phyloP scores from a whole-genome alignment of 2,113 vertebrate species.

The Circaetus cinerascens region DNA sequence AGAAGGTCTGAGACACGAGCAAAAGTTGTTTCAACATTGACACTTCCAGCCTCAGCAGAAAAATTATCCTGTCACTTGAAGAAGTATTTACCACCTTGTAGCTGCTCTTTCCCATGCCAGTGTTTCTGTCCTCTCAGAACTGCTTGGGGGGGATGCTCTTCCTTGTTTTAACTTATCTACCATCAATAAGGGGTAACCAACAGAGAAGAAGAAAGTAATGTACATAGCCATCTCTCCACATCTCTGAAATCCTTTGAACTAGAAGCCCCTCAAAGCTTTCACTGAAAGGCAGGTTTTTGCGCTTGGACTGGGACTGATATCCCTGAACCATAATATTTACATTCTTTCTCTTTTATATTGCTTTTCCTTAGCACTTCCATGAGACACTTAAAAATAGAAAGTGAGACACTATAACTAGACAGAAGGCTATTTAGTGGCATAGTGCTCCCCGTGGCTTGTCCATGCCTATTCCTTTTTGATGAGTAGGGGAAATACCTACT shows the following conservation, averaged over 20 bases:
- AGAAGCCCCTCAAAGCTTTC: slow-evolving; percentile 5
- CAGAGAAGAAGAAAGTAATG: not conserved
- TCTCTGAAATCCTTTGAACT: slow-evolving; percentile 32
- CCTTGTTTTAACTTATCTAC: not conserved
- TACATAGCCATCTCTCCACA: not conserved
- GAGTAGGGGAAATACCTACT: not conserved
- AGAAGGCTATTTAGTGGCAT: not conserved
- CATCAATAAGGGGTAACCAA: not conserved
- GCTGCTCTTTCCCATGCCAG: not conserved
- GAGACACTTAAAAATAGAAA: slow-evolving; percentile 31
- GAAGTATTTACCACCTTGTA: not conserved
- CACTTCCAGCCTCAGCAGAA: not conserved
- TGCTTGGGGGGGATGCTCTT: not conserved
- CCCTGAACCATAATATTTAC: slow-evolving; percentile 49
- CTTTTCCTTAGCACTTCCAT: slow-evolving; percentile 16
- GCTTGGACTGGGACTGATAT: not conserved
- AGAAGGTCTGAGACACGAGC: not conserved
- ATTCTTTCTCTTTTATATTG: slow-evolving; percentile 30
- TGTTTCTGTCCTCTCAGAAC: not conserved
- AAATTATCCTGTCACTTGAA: not conserved
- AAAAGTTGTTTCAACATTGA: not conserved
- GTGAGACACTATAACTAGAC: not conserved
- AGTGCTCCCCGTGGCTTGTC: not conserved
- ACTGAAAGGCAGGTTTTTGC: not conserved
- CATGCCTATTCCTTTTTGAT: not conserved